Evolutionary conservation across 2,888 invertebrate species (phyloP).

Genomic region (Odontomyia ornata): DNA sequence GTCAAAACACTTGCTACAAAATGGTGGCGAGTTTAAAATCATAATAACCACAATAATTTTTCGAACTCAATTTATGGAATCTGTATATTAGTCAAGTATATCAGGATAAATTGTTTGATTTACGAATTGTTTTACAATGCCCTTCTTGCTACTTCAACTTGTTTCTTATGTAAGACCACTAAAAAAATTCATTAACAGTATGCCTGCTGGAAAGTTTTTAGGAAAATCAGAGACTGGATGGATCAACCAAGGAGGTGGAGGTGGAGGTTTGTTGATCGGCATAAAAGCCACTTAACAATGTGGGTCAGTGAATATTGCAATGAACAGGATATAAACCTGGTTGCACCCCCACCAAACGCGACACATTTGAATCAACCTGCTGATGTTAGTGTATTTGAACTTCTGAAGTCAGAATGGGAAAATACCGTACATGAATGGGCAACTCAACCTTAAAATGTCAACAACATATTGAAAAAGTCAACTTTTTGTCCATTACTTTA

Average conservation of each 20-base stretch:
- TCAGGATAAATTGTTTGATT: no score
- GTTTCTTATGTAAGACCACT: neutral
- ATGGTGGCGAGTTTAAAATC: no score
- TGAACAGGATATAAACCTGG: conserved; percentile 27
- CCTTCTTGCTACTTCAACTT: no score
- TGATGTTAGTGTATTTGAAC: neutral
- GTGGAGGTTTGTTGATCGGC: neutral
- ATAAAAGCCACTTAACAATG: conserved; percentile 6
- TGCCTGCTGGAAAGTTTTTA: neutral
- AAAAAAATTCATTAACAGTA: neutral
- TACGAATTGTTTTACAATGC: no score
- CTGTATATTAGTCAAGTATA: no score
- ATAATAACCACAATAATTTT: no score
- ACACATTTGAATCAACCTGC: neutral
- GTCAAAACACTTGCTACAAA: no score
- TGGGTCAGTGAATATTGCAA: conserved; percentile 6
- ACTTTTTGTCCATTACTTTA: neutral
- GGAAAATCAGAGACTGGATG: neutral
- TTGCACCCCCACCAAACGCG: conserved; percentile 8
- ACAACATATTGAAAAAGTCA: neutral
- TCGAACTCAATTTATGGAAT: no score
- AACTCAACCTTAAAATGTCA: neutral
- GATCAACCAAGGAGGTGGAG: neutral
- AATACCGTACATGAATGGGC: neutral
- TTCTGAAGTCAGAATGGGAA: neutral